Evolutionary conservation across 2,113 vertebrate species (phyloP).

Genomic region (Typhlomys cinereus): DNA sequence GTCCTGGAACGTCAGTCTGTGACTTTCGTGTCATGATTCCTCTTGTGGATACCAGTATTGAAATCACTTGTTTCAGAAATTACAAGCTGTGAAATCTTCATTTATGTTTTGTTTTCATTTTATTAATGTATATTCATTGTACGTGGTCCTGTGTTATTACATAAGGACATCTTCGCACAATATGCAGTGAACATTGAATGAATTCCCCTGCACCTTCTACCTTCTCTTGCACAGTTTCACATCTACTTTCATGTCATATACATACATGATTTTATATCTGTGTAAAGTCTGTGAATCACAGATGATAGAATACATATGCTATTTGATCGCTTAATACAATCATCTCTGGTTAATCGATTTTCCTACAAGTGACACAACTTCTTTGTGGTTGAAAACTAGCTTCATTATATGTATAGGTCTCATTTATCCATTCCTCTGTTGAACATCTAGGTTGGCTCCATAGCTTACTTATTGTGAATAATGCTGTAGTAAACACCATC

Average conservation of each 20-base stretch:
- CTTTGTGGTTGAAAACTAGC: neutral
- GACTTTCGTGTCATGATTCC: neutral
- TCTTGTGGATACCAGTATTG: neutral
- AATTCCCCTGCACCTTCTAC: neutral
- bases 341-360: neutral
- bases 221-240: neutral
- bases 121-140: neutral
- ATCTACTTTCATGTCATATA: neutral
- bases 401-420: neutral
- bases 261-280: neutral
- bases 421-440: neutral
- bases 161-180: neutral
- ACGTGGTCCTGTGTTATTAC: neutral
- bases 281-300: neutral
- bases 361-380: neutral
- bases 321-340: neutral
- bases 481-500: no score
- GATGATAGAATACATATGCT: neutral
- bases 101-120: neutral
- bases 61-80: conserved; percentile 15
- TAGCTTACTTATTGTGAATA: no score
- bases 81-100: neutral
- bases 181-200: neutral
- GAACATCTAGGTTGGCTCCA: neutral
- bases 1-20: neutral